Percentiles rank a stretch among this genome's conserved stretches.
Evolutionary conservation across 2,797 vertebrate genomes (phyloP).

Genomic region (Brotula barbata): DNA sequence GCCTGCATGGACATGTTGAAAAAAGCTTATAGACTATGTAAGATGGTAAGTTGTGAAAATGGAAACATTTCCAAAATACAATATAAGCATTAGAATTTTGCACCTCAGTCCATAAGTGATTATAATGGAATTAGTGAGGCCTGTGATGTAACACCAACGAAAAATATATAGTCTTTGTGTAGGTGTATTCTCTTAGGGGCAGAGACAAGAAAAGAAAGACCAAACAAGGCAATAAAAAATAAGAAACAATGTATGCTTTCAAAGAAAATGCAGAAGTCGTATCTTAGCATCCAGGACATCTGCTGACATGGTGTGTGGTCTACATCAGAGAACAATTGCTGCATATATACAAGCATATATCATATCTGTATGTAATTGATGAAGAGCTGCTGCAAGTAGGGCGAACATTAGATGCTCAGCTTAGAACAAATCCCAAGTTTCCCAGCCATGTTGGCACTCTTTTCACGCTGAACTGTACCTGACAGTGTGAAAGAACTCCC

Average conservation of each 20-base stretch:
- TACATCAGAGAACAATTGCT: slow-evolving; percentile 40
- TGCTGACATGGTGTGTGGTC: slow-evolving; percentile 50
- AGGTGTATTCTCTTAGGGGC: slow-evolving; percentile 25
- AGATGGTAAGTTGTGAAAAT: too few relatives aligned
- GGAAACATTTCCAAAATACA: too few relatives aligned
- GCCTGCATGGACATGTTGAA: too few relatives aligned
- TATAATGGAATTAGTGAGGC: slow-evolving; percentile 7
- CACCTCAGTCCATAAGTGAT: slow-evolving; percentile 27
- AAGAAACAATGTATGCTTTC: slow-evolving; percentile 29
- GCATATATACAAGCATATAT: slow-evolving; percentile 43
- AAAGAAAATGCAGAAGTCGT: slow-evolving; percentile 19
- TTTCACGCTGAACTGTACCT: slow-evolving; percentile 39
- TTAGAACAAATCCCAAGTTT: slow-evolving; percentile 60
- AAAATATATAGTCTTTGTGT: slow-evolving; percentile 25
- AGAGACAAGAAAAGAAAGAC: slow-evolving; percentile 22
- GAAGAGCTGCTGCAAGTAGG: slow-evolving; percentile 63
- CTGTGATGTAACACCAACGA: slow-evolving; percentile 46
- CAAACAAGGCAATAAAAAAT: slow-evolving; percentile 26
- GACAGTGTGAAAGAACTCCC: slow-evolving; percentile 63
- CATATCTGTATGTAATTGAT: slow-evolving; percentile 59
- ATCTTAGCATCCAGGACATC: slow-evolving; percentile 54
- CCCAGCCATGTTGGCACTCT: slow-evolving; percentile 39
- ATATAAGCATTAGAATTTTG: slow-evolving; percentile 7
- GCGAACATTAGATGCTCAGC: slow-evolving; percentile 32
- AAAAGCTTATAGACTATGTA: too few relatives aligned